Evolutionary conservation across 2,113 vertebrate genomes (phyloP).

Genomic region (Procavia capensis): DNA sequence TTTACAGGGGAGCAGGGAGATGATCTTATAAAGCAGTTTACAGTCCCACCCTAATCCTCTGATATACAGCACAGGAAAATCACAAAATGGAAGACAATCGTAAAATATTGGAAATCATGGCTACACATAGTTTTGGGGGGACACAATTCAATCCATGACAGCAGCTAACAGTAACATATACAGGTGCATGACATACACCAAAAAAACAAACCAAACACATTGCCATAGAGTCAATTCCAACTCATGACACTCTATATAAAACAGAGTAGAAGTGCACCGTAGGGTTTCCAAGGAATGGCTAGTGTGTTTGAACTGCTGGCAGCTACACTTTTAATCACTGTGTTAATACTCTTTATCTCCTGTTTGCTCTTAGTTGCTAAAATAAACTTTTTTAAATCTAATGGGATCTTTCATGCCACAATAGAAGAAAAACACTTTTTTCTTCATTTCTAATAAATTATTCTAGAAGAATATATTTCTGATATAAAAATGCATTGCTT

Average conservation of each 20-base stretch:
- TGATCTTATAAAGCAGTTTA: no score
- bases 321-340: no score
- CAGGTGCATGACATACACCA: neutral
- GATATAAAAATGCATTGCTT: neutral
- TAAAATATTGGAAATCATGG: no score
- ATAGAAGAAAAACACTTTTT: neutral
- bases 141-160: no score
- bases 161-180: neutral
- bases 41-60: no score
- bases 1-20: no score
- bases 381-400: neutral
- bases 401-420: neutral
- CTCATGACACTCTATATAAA: neutral
- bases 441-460: neutral
- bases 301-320: no score
- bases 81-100: no score
- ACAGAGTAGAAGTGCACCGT: no score
- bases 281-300: neutral
- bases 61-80: no score
- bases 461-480: conserved; percentile 5
- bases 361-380: conserved; percentile 3
- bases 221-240: neutral
- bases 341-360: neutral
- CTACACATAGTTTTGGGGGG: no score
- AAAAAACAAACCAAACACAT: neutral